Evolutionary conservation across 2,113 vertebrate genomes (phyloP), one percentile per base, ranked within the genome.

Genomic region (Eudyptes chrysolophus): DNA sequence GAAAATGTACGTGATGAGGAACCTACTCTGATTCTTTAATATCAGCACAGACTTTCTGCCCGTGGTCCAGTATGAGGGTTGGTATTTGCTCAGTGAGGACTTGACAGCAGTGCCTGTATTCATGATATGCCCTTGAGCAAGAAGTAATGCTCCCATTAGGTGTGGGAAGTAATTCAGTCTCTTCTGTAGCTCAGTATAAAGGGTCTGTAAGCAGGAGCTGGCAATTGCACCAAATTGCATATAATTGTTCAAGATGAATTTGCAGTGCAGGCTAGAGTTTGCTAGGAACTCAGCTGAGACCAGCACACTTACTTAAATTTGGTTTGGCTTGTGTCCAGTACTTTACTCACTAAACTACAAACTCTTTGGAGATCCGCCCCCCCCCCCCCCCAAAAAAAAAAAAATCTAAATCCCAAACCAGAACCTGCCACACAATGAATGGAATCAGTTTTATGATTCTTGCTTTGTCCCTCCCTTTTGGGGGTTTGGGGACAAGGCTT

Each of bases 191-290:
- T 90, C 88, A n/a, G 36, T 87, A 77, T n/a, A 95, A 96, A 93
- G 74, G 68, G 29, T 75, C 68, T 95, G 90, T 77, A 93, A 94
- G 69, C 66, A 97, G 75, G 77, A 94, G 77, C 27, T 92, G 89
- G 79, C 94, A 96, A 62, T 96, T 96, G 79, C 88, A 95, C 96
- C 87, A 97, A 97, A 97, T 97, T 97, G 96, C 68, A 93, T 90
- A 77, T 97, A 98, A 98, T 97, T 97, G 65, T 79, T 95, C 66
- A 76, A 94, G 91, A 97, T 97, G 94, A 97, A 97, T 97, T 96
- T 97, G 76, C 87, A 98, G 90, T 55, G 66, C 77, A 93, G 84
- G 77, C 69, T 97, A 91, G 92, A 95, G 84, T 95, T 97, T 97
- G 93, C 91, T 96, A 86, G 93, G 87, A 98, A 96, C 78, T 97